Evolutionary conservation across 2,113 vertebrate genomes (phyloP).

Genomic region (Passer montanus): DNA sequence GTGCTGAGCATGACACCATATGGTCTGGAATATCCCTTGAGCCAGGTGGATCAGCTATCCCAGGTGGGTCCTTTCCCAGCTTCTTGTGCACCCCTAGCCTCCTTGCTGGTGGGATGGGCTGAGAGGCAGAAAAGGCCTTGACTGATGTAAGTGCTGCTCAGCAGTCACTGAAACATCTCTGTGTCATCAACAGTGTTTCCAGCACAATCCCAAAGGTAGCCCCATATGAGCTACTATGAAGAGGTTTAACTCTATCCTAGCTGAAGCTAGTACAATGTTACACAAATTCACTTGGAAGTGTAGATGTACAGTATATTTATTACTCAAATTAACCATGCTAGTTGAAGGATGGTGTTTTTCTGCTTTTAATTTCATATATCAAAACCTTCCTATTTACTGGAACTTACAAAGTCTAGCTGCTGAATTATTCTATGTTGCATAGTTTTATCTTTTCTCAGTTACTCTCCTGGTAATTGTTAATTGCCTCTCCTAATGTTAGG

Average conservation of each 20-base stretch:
- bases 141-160: accelerated
- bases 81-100: background rate
- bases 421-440: background rate
- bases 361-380: background rate
- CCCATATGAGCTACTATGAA: background rate
- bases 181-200: background rate
- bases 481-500: background rate
- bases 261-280: background rate
- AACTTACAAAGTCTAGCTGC: background rate
- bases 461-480: background rate
- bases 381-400: background rate
- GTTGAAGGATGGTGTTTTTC: background rate
- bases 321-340: background rate
- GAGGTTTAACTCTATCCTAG: background rate
- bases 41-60: background rate
- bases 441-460: background rate
- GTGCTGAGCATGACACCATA: background rate
- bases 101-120: background rate
- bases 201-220: background rate
- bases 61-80: background rate
- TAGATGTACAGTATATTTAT: background rate
- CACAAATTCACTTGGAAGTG: background rate
- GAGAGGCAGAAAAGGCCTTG: background rate
- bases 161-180: background rate
- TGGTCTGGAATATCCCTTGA: background rate